Percentiles rank a stretch among this genome's conserved stretches.
Evolutionary conservation across 92 coral and sea anemone genomes (phyloP).

Genomic region (Heteractis magnifica): DNA sequence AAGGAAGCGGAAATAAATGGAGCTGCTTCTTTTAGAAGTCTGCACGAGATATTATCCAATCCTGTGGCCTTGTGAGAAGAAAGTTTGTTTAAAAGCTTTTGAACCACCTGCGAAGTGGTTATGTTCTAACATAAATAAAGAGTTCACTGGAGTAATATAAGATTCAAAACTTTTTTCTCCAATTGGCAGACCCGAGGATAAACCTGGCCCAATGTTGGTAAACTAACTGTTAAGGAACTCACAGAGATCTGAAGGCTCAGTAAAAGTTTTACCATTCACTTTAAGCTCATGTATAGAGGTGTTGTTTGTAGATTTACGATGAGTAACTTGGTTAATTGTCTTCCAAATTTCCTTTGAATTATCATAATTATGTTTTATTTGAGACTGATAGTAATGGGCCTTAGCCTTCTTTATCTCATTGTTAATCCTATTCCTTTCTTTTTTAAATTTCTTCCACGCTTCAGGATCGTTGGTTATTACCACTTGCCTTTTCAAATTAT

Average conservation of each 20-base stretch:
- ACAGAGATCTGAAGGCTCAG: neutral
- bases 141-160: neutral
- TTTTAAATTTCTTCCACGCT: constrained; percentile 43
- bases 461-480: constrained; percentile 42
- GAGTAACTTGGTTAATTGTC: constrained; percentile 44
- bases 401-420: constrained; percentile 24
- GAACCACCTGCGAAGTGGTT: constrained; percentile 19
- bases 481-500: constrained; percentile 48
- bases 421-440: constrained; percentile 31
- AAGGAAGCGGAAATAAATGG: constrained; percentile 40
- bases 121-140: constrained; percentile 4
- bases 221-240: neutral
- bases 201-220: neutral
- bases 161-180: neutral
- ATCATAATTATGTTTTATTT: constrained; percentile 37
- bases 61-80: constrained; percentile 53
- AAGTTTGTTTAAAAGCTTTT: constrained; percentile 25
- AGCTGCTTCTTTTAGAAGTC: constrained; percentile 44
- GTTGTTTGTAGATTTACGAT: too few relatives aligned
- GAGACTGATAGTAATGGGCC: constrained; percentile 35
- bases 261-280: neutral
- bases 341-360: constrained; percentile 49
- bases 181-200: neutral
- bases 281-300: neutral
- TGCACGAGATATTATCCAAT: constrained; percentile 51